These are phyloP conservation scores for Dallia pectoralis DNA, from an alignment of 2,797 vertebrate genomes.

Conservation along the genomic window DNA sequence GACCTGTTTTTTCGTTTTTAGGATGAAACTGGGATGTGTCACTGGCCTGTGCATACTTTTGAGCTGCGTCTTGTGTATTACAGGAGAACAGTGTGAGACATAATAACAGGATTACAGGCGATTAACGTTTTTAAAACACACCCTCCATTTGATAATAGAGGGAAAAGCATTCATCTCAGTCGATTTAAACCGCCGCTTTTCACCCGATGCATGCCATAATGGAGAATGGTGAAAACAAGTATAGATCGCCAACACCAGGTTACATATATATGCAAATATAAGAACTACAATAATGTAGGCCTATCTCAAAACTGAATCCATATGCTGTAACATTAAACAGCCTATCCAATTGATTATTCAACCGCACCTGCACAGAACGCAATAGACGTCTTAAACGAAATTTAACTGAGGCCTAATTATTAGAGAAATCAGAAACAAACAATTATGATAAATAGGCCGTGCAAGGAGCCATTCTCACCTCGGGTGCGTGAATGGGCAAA, in stretches of 20 bases:
- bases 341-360: constrained; percentile 2
- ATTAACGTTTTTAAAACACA: constrained; percentile 63
- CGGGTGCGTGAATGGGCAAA: constrained; percentile 5
- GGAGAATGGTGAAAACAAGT: neutral
- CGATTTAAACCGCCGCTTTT: constrained; percentile 30
- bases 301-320: neutral
- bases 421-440: constrained; percentile 1
- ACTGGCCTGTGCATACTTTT: constrained; percentile 1
- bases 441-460: neutral
- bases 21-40: constrained; percentile 18
- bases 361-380: neutral
- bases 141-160: constrained; percentile 47
- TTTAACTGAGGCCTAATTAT: constrained; percentile 4
- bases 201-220: constrained; percentile 12
- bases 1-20: neutral
- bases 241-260: neutral
- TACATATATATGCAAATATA: neutral
- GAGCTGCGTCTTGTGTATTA: constrained; percentile 65
- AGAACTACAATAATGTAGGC: neutral
- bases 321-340: neutral
- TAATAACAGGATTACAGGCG: constrained; percentile 79
- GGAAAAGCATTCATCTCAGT: constrained; percentile 35
- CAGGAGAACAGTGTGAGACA: constrained; percentile 73
- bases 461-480: constrained; percentile 22
- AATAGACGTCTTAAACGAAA: constrained; percentile 9